Evolutionary conservation across 2,888 invertebrate species (phyloP).

Genomic region (Acleris literana): DNA sequence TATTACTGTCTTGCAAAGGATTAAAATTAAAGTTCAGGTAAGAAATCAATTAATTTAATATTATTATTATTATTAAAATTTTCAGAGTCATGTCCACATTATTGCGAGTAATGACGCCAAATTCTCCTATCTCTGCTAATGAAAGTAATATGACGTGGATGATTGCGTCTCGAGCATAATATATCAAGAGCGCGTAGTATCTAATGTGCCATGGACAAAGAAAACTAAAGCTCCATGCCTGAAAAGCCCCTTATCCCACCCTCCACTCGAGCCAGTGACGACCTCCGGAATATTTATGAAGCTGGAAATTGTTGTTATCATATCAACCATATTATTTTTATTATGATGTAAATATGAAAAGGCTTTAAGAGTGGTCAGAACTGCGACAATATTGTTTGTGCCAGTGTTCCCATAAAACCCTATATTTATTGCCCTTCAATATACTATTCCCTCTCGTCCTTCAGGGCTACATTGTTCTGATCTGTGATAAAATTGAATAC

Average conservation of each 20-base stretch:
- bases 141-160: too few relatives aligned
- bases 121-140: too few relatives aligned
- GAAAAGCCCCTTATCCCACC: constrained; percentile 34
- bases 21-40: too few relatives aligned
- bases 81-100: too few relatives aligned
- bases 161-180: constrained; percentile 5
- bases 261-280: constrained; percentile 34
- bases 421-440: constrained; percentile 30
- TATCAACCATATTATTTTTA: constrained; percentile 35
- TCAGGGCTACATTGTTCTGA: constrained; percentile 21
- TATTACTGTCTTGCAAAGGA: too few relatives aligned
- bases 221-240: constrained; percentile 34
- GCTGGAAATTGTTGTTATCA: constrained; percentile 36
- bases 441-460: constrained; percentile 12
- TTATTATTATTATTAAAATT: too few relatives aligned
- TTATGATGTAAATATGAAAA: constrained; percentile 37
- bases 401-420: constrained; percentile 24
- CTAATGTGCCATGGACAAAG: constrained; percentile 32
- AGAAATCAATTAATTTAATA: too few relatives aligned
- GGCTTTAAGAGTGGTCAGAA: constrained; percentile 36
- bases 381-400: constrained; percentile 31
- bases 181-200: constrained; percentile 28
- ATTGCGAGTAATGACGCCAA: too few relatives aligned
- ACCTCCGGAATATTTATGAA: constrained; percentile 36
- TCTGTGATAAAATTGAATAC: neutral